Percentiles rank a stretch among this genome's conserved stretches.
Conservation (phyloP, 2,113 vertebrate genomes). For the Chaetodon trifascialis region DNA sequence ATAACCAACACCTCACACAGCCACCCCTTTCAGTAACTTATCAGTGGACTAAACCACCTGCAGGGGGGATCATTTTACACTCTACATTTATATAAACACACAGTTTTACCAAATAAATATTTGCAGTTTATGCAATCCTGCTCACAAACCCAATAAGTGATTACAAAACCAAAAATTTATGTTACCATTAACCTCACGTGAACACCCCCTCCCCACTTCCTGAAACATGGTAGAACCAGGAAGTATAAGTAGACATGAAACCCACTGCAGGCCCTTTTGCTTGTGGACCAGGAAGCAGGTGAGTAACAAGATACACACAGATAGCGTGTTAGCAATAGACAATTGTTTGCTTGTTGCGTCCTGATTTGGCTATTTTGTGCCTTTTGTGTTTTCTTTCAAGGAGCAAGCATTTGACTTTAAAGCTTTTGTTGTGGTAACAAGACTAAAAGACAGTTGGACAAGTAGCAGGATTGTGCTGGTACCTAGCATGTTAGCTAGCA, state of each 20-base stretch:
- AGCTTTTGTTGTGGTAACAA: not conserved
- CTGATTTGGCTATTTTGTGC: not conserved
- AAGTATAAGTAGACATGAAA: slow-evolving; percentile 10
- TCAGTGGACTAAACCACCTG: not conserved
- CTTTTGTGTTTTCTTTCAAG: not conserved
- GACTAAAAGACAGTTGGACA: not conserved
- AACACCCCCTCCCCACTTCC: not conserved
- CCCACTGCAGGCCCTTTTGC: not conserved
- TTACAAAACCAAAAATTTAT: not conserved
- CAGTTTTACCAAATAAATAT: not conserved
- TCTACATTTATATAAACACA: not conserved
- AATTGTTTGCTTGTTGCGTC: not conserved
- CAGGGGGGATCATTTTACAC: not conserved
- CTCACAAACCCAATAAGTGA: not conserved
- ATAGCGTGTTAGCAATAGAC: not conserved
- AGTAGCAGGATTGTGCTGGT: not conserved
- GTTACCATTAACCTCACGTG: not conserved
- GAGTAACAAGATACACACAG: not conserved
- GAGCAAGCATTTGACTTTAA: not conserved
- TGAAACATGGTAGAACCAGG: slow-evolving; percentile 6
- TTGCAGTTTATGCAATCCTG: not conserved
- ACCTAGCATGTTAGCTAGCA: not conserved
- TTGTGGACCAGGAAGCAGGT: slow-evolving; percentile 5
- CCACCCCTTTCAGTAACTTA: not conserved
- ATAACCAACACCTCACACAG: not conserved